These are phyloP conservation scores for Edolisoma coerulescens DNA, from an alignment of 2,113 vertebrate genomes.

Conservation along the genomic window DNA sequence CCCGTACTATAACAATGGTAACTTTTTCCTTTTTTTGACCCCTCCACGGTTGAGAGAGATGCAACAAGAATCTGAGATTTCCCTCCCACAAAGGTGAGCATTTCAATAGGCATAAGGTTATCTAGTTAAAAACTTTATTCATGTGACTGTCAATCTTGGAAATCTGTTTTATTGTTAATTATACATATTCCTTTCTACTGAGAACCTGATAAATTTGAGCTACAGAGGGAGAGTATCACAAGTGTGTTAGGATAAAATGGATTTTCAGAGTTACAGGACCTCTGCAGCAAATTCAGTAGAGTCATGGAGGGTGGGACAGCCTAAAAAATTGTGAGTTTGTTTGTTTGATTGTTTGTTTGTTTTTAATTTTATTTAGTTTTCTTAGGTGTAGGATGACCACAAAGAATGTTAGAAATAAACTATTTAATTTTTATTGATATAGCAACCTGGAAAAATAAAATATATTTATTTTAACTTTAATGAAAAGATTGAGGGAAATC, in stretches of 20 bases:
- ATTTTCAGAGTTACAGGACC: background rate
- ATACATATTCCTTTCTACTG: background rate
- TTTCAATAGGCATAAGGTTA: background rate
- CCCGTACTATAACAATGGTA: background rate
- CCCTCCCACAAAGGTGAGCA: background rate
- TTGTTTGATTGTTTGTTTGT: background rate
- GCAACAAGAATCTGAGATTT: background rate
- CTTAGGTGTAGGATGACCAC: background rate
- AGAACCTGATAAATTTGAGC: background rate
- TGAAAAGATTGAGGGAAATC: background rate
- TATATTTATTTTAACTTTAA: background rate
- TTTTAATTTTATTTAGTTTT: background rate
- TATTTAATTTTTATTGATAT: background rate
- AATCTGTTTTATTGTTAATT: background rate
- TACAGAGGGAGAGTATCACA: background rate
- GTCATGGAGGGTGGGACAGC: background rate
- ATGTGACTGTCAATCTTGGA: background rate
- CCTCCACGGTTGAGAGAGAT: background rate
- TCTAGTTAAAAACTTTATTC: background rate
- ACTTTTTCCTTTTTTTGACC: fast-evolving
- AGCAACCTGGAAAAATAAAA: background rate
- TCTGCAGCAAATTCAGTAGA: background rate
- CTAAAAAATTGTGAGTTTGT: background rate
- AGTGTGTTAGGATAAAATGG: background rate
- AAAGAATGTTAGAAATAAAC: background rate